Evolutionary conservation across 2,888 invertebrate species (phyloP), one percentile per base, ranked within the genome.

Genomic region (Cryptops parisi): DNA sequence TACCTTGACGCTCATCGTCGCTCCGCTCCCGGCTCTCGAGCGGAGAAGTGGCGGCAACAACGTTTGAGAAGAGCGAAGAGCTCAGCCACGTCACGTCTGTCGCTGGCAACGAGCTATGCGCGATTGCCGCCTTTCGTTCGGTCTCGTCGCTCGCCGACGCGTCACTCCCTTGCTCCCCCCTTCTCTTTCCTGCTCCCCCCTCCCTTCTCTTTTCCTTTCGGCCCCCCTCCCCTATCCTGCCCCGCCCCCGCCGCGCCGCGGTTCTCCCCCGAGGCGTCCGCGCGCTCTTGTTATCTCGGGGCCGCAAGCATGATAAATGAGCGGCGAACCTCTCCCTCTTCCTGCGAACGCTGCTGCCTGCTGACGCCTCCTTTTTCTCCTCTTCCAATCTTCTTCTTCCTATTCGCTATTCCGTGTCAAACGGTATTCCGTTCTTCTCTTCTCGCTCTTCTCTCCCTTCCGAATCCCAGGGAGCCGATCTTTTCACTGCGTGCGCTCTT

Each of bases 141-240:
- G n/a, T n/a, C n/a, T n/a, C n/a, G n/a, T n/a, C n/a, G n/a, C n/a
- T 33, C 38, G 12, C 9, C 38, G 38, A 12, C 24, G 27, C 68
- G 68, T 3, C 67, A 65, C 22, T 68, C 67, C 22, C 62, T 62
- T 17, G 65, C 65, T 1, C 67, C 67, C 0, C 61, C 62, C 3
- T 65, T 61, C 40, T 66, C 49, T 49, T 23, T 40, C 55, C 43
- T 51, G 40, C 23, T 39, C 43, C 68, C 68, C 1, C 67, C 68
- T 0, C 67, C 68, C 19, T 68, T 54, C 24, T 67, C 69, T 27
- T 68, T 68, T 22, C 68, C 55, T 1, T 68, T 67, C 48, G 68
- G 67, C n/a, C 62, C 57, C 12, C 67, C 62, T 1, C 67, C 68
- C 52, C 66, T 68, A 50, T 66, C 70, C 54, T 66, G 26, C 21